A percentile compares a stretch with the other conserved stretches of the same genome.
These are phyloP conservation scores for Fundulus diaphanus DNA, from an alignment of 2,797 vertebrate species.

Conservation along the genomic window DNA sequence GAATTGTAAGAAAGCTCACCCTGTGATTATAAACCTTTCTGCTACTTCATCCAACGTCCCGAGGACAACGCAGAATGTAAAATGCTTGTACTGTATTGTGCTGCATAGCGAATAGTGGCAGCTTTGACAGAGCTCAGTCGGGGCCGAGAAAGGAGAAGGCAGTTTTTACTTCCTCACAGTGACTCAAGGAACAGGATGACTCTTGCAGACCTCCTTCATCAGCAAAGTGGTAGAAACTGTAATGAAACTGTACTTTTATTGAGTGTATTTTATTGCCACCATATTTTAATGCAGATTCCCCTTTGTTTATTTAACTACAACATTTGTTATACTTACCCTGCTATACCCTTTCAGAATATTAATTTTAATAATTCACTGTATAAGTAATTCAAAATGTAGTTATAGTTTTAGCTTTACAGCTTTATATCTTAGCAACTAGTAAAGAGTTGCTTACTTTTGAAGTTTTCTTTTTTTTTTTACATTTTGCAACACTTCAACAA, in stretches of 20 bases:
- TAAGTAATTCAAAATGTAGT: background rate
- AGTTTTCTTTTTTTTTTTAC: background rate
- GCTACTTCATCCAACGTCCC: conserved; percentile 16
- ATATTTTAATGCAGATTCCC: background rate
- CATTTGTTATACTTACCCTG: background rate
- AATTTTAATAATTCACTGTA: background rate
- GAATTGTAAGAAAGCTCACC: conserved; percentile 17
- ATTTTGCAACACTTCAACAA: background rate
- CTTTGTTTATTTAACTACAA: background rate
- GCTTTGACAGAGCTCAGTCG: conserved; percentile 63
- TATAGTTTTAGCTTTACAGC: background rate
- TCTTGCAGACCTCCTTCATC: conserved; percentile 26
- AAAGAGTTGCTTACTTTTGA: background rate
- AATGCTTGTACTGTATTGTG: conserved; percentile 39
- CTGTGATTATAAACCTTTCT: conserved; percentile 40
- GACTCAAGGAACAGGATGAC: conserved; percentile 38
- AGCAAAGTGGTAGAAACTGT: conserved; percentile 17
- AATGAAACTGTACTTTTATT: background rate
- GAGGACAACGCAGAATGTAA: conserved; percentile 40
- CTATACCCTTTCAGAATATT: background rate
- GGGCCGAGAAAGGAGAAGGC: conserved; percentile 51
- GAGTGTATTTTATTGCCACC: background rate
- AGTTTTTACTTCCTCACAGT: conserved; percentile 31
- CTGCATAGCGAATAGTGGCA: conserved; percentile 45
- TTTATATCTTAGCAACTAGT: background rate